Base-by-base conservation (phyloP, 2,888 invertebrate species). In the Caenorhabditis virilis region DNA sequence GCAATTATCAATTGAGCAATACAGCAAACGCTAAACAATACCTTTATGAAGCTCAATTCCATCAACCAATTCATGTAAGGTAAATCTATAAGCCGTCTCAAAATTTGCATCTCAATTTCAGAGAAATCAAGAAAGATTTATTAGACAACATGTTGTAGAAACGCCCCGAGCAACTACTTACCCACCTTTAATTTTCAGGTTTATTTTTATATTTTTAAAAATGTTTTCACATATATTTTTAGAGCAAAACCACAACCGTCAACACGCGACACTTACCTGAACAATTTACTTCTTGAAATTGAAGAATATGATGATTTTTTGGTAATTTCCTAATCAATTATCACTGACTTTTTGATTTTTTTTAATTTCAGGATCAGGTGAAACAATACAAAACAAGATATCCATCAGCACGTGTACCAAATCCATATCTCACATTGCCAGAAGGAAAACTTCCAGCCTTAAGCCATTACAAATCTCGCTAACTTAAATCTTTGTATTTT, bases 291-390 rank as follows among this genome's bases (percentile, higher is more conserved):
- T 7, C 26, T 64, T 36, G 72, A 72, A 58, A 63, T 72, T 43
- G 72, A 72, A 27, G 72, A 72, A 42, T 72, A 72, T 22, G 72
- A 72, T 50, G 72, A 72, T 42, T 72, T 72, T 26, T 35, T 72
- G 68, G 72, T 69, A 35, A 41, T 56, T 18, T 15, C 2, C n/a
- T 39, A n/a, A n/a, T n/a, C n/a, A n/a, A n/a, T n/a, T 7, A 20
- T 13, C 30, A 30, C 13, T 30, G 6, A 13, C 30, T 30, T 30
- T 13, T 30, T 13, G 13, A 30, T 30, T 25, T 22, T n/a, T n/a
- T 13, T n/a, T 5, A 25, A 22, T 49, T 71, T 51, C 43, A 72
- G 72, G 72, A 72, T 25, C 72, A 72, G 51, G 67, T 65, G 3
- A 48, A 51, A 6, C 49, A 54, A 27, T 72, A 69, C 50, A 57